phyloP scores from a whole-genome alignment of 2,797 vertebrate genomes.

The Myotis vivesi region DNA sequence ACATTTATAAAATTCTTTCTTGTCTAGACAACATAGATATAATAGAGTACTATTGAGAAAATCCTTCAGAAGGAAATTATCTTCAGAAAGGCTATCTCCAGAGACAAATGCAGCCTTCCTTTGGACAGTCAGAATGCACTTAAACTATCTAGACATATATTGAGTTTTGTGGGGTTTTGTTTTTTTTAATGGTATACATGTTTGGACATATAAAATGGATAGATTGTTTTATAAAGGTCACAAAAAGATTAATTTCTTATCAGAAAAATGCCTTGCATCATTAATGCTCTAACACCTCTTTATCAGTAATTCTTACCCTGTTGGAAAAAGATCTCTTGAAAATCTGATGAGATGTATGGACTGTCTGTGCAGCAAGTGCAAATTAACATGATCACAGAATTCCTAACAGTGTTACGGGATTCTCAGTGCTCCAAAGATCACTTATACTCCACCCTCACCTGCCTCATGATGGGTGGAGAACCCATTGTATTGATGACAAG shows the following conservation, averaged over 20 bases:
- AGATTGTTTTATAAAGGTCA: slow-evolving; percentile 33
- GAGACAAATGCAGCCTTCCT: not conserved
- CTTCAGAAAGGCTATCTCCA: not conserved
- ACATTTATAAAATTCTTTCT: not conserved
- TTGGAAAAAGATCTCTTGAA: not conserved
- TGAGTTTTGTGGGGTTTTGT: not conserved
- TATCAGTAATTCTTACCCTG: not conserved
- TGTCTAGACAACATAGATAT: not conserved
- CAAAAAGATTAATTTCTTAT: not conserved
- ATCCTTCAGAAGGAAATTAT: slow-evolving; percentile 38
- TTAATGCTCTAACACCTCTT: not conserved
- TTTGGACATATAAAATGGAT: not conserved
- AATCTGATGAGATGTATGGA: not conserved
- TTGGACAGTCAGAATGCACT: not conserved
- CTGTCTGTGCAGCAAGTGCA: not conserved
- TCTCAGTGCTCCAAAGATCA: not conserved
- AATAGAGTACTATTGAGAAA: slow-evolving; percentile 2
- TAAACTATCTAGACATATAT: slow-evolving; percentile 11
- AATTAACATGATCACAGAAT: not conserved
- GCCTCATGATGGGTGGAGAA: not conserved
- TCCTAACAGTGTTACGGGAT: not conserved
- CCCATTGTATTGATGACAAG: not conserved
- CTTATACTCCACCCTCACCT: not conserved
- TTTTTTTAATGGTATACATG: not conserved
- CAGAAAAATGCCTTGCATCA: not conserved